Evolutionary conservation across 2,797 vertebrate species (phyloP).

Genomic region (Champsocephalus gunnari): DNA sequence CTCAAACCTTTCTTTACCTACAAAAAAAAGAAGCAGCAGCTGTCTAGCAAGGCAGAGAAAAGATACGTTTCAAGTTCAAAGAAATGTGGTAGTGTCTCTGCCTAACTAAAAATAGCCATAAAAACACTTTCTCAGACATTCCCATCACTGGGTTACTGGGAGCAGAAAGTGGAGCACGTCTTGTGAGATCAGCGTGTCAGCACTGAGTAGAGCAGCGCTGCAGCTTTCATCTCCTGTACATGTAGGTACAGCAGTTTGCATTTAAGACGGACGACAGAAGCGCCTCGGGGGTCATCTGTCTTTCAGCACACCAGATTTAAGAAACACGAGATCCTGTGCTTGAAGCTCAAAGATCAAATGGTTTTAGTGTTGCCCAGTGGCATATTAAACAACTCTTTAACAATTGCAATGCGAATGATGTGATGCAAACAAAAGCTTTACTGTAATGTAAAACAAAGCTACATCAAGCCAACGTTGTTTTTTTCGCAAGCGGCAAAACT

Average conservation of each 20-base stretch:
- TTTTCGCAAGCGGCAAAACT: slow-evolving; percentile 28
- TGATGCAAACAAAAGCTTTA: slow-evolving; percentile 18
- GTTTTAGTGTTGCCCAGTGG: slow-evolving; percentile 29
- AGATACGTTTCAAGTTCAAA: slow-evolving; percentile 39
- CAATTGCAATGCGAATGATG: slow-evolving; percentile 26
- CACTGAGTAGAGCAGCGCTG: slow-evolving; percentile 43
- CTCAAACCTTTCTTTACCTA: background rate
- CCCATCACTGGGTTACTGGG: slow-evolving; percentile 65
- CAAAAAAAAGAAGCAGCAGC: slow-evolving; percentile 12
- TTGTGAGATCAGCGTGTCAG: slow-evolving; percentile 62
- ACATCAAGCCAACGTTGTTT: slow-evolving; percentile 38
- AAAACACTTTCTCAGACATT: slow-evolving; percentile 64
- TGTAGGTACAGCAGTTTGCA: slow-evolving; percentile 31
- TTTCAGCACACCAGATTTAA: slow-evolving; percentile 41
- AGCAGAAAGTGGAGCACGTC: slow-evolving; percentile 71
- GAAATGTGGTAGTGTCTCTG: slow-evolving; percentile 40
- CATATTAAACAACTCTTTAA: slow-evolving; percentile 17
- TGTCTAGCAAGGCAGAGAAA: slow-evolving; percentile 51
- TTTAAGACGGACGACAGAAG: slow-evolving; percentile 30
- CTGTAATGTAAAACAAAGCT: slow-evolving; percentile 45
- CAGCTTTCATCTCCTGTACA: slow-evolving; percentile 46
- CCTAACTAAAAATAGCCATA: slow-evolving; percentile 72
- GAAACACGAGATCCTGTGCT: slow-evolving; percentile 42
- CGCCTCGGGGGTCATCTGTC: slow-evolving; percentile 47
- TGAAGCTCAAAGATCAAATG: slow-evolving; percentile 27